These are phyloP conservation scores for Phylloscopus trochilus DNA, from an alignment of 2,113 vertebrate species.

Conservation along the genomic window DNA sequence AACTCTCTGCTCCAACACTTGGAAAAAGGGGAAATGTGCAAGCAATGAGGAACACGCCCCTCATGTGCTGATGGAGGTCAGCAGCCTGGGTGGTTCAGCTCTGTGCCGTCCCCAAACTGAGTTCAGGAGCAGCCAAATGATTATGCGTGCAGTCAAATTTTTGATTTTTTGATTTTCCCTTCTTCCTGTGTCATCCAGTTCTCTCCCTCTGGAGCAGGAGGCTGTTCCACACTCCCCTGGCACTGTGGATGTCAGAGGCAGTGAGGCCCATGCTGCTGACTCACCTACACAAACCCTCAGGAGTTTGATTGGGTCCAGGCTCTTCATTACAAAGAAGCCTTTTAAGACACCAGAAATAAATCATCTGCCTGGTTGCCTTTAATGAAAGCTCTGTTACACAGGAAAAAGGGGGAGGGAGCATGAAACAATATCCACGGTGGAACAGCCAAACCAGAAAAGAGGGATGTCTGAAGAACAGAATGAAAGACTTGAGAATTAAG, in stretches of 20 bases:
- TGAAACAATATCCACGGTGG: not conserved
- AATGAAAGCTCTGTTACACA: not conserved
- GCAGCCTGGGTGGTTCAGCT: not conserved
- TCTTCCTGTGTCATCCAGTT: not conserved
- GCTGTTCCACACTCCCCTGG: not conserved
- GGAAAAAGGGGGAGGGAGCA: not conserved
- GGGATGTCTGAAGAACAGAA: not conserved
- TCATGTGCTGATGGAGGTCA: not conserved
- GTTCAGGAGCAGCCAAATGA: not conserved
- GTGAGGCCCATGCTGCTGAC: not conserved
- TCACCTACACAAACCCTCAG: not conserved
- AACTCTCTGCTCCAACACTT: not conserved
- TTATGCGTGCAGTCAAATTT: not conserved
- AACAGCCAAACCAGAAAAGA: not conserved
- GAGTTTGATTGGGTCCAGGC: not conserved
- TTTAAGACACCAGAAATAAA: constrained; percentile 36
- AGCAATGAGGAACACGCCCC: not conserved
- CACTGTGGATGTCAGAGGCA: not conserved
- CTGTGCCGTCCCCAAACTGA: not conserved
- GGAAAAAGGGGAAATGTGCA: not conserved
- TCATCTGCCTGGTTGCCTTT: constrained; percentile 1
- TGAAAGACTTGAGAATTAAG: not conserved
- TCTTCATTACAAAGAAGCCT: not conserved
- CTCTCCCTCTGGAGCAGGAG: not conserved
- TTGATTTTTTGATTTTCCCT: not conserved